Percentiles rank a stretch among this genome's conserved stretches.
phyloP scores from a whole-genome alignment of 2,113 vertebrate species.

The Lepisosteus osseus region DNA sequence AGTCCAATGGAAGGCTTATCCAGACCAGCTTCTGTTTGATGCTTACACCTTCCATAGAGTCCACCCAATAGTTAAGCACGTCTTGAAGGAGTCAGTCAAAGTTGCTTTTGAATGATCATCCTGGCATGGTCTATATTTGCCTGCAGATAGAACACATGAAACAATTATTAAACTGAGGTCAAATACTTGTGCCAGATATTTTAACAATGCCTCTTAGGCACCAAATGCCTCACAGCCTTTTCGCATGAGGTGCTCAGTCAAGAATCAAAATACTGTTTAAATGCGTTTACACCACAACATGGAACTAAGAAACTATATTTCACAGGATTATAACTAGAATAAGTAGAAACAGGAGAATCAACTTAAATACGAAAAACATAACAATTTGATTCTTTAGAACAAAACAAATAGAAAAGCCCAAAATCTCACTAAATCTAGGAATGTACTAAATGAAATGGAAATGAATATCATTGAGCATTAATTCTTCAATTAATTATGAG shows the following conservation, averaged over 20 bases:
- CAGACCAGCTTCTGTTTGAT: not conserved
- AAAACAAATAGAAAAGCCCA: too few relatives aligned
- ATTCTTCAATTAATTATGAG: too few relatives aligned
- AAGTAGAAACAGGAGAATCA: not conserved
- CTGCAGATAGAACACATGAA: slow-evolving; percentile 46
- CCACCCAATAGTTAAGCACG: slow-evolving; percentile 19
- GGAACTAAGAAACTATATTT: slow-evolving; percentile 7
- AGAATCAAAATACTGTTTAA: slow-evolving; percentile 35
- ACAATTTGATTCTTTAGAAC: too few relatives aligned
- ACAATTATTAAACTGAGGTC: slow-evolving; percentile 43
- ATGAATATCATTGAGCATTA: too few relatives aligned
- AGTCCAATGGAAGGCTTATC: not conserved
- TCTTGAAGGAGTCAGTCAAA: slow-evolving; percentile 4
- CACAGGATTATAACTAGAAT: slow-evolving; percentile 16
- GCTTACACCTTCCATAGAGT: too few relatives aligned
- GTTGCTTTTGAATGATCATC: slow-evolving; percentile 37
- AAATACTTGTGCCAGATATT: slow-evolving; percentile 40
- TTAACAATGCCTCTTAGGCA: slow-evolving; percentile 39
- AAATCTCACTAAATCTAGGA: too few relatives aligned
- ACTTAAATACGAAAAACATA: too few relatives aligned
- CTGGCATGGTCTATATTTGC: slow-evolving; percentile 44
- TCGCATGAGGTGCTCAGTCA: slow-evolving; percentile 24
- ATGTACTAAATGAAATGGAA: too few relatives aligned
- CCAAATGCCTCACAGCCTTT: slow-evolving; percentile 49
- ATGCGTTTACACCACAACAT: slow-evolving; percentile 48